Base-by-base conservation (phyloP, 2,797 vertebrate species). In the Lacerta agilis region DNA sequence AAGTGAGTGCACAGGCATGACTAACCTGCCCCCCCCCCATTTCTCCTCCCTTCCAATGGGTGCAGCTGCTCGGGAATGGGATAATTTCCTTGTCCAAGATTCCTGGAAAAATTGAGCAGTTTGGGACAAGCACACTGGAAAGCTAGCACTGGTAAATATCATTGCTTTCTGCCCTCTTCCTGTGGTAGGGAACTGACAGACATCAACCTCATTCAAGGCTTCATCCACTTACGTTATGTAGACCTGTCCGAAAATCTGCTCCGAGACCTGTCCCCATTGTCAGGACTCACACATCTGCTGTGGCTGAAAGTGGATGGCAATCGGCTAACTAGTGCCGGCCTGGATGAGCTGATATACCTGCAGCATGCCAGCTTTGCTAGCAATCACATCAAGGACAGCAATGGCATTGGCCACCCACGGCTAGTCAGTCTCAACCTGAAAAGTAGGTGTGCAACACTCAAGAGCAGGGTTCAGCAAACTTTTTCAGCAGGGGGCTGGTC, bases 271-370 rank as follows among this genome's bases (percentile, higher is more conserved):
- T 96, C 97, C 41, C 97, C 98, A 0, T 93, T 99, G 94, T 96
- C 96, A 49, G 85, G 89, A 76, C 97, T 99, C 87, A 98, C 96
- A 0, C 97, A 99, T 72, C 96, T 99, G 81, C 97, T 99, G 64
- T 99, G 98, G 98, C 96, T 99, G 88, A 98, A 98, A 94, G 98
- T 97, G 90, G 98, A 99, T 67, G 88, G 85, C 67, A 99, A 99
- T 91, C 94, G 93, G 85, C 94, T 99, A 45, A 92, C 69, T 86
- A 97, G 94, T 18, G 96, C 97, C 81, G 92, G 90, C 23, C 95
- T 99, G 71, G 92, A 95, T 38, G 96, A 98, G 75, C 92, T 99
- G 82, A 94, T 94, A 33, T 99, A 98, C 91, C 96, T 99, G 81
- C 98, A 99, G 95, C 96, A 97, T 89, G 96, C 98, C 94, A 99